Percentiles rank a stretch among this genome's conserved stretches.
These are phyloP conservation scores for Heteromormyrus szaboi DNA, from an alignment of 2,797 vertebrate genomes.

Conservation along the genomic window DNA sequence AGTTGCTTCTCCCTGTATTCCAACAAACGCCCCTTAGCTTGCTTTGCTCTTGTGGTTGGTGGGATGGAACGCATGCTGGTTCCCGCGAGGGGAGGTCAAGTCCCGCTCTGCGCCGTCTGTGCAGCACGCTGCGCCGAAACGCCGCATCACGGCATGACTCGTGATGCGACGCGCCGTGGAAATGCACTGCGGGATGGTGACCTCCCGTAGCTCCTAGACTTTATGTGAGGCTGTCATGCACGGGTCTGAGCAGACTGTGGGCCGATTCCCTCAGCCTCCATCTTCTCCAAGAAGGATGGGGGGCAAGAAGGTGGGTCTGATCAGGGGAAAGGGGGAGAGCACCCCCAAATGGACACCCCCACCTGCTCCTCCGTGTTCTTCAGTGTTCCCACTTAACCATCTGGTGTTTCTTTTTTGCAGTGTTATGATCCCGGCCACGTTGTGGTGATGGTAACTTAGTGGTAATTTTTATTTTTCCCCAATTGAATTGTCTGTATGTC, in stretches of 20 bases:
- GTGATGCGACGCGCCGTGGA: not conserved
- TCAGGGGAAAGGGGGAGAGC: not conserved
- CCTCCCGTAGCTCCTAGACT: not conserved
- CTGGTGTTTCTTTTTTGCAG: conserved; percentile 99
- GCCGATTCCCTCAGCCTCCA: not conserved
- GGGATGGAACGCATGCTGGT: not conserved
- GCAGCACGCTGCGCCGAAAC: not conserved
- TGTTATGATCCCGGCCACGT: conserved; percentile 99
- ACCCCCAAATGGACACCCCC: not conserved
- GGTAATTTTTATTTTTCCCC: conserved; percentile 90
- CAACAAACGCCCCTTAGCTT: not conserved
- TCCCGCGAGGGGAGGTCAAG: not conserved
- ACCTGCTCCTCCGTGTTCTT: conserved; percentile 71
- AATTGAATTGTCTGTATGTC: conserved; percentile 58
- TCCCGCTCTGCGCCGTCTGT: not conserved
- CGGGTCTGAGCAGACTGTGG: not conserved
- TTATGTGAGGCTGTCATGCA: not conserved
- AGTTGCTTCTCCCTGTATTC: not conserved
- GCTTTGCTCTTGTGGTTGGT: not conserved
- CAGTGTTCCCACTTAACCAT: conserved; percentile 99
- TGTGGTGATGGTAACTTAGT: conserved; percentile 99
- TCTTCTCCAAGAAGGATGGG: not conserved
- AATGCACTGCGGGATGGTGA: not conserved
- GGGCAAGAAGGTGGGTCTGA: not conserved
- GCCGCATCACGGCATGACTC: not conserved